phyloP scores from a whole-genome alignment of 2,888 invertebrate genomes.

The Caprella mutica region DNA sequence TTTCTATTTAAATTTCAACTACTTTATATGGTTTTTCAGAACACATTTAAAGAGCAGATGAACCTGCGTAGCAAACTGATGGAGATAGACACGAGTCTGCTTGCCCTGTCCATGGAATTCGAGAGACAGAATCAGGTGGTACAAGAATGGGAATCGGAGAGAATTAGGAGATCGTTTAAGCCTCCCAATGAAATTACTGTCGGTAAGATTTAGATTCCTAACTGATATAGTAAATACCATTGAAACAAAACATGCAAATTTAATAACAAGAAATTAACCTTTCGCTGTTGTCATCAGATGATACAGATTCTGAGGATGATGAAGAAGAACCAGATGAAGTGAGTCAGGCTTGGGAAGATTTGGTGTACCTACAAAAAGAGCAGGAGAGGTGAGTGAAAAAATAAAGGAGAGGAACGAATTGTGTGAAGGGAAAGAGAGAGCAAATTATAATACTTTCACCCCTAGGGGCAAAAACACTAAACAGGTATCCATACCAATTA shows the following conservation, averaged over 20 bases:
- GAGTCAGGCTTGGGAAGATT: conserved; percentile 70
- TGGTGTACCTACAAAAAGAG: conserved; percentile 72
- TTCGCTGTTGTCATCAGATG: no score
- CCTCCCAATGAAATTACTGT: conserved; percentile 1
- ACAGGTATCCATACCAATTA: neutral
- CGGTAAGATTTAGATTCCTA: conserved; percentile 14
- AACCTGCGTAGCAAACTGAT: conserved; percentile 67
- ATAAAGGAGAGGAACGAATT: conserved; percentile 68
- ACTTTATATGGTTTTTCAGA: no score
- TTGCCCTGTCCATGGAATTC: conserved; percentile 75
- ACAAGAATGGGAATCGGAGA: conserved; percentile 55
- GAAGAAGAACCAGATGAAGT: conserved; percentile 47
- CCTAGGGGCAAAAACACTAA: neutral
- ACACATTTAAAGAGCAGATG: conserved; percentile 80
- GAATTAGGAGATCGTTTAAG: conserved; percentile 19
- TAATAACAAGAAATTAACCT: no score
- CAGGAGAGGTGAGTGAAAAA: conserved; percentile 70
- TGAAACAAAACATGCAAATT: no score
- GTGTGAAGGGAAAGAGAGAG: conserved; percentile 62
- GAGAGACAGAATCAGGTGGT: conserved; percentile 79
- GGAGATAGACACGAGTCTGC: conserved; percentile 71
- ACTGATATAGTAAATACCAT: neutral
- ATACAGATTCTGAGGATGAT: conserved; percentile 34
- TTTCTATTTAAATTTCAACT: no score
- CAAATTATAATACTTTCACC: conserved; percentile 68